A percentile compares a stretch with the other conserved stretches of the same genome.
Conservation (phyloP, 2,113 vertebrate genomes). For the Arvicanthis niloticus region DNA sequence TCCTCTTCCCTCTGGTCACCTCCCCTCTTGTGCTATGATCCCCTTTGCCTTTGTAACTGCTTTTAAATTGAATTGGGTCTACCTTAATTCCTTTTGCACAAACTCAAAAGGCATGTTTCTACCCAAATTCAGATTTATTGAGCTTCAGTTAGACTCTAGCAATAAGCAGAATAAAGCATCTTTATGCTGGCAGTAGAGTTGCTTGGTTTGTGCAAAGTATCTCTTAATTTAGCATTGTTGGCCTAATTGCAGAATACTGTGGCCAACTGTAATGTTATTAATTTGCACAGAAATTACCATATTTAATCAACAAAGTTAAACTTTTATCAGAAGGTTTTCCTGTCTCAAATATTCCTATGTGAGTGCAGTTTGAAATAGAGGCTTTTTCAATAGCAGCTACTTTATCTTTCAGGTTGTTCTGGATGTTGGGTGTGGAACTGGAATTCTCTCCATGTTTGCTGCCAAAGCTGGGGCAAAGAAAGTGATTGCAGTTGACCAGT, state of each 20-base stretch:
- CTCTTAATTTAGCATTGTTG: constrained; percentile 49
- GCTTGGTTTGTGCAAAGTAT: constrained; percentile 18
- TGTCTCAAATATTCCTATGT: background rate
- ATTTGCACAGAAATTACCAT: background rate
- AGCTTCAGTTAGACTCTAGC: background rate
- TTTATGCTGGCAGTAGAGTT: background rate
- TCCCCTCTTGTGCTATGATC: too few relatives aligned
- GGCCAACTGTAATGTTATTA: background rate
- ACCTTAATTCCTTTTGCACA: background rate
- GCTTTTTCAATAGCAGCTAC: background rate
- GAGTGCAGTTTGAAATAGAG: background rate
- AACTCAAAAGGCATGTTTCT: constrained; percentile 50
- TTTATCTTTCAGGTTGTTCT: constrained; percentile 91
- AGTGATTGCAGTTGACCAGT: constrained; percentile 97
- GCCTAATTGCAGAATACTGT: background rate
- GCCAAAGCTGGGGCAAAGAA: constrained; percentile 94
- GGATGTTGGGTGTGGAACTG: constrained; percentile 98
- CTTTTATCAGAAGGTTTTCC: background rate
- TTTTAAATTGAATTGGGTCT: background rate
- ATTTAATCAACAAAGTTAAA: background rate
- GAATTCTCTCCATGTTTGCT: constrained; percentile 98
- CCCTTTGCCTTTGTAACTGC: background rate
- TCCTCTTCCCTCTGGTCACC: background rate
- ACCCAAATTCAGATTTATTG: constrained; percentile 20
- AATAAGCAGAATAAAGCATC: constrained; percentile 12